Evolutionary conservation across 1,140 invertebrate genomes (phyloP).

Genomic region (Phortica variegata): DNA sequence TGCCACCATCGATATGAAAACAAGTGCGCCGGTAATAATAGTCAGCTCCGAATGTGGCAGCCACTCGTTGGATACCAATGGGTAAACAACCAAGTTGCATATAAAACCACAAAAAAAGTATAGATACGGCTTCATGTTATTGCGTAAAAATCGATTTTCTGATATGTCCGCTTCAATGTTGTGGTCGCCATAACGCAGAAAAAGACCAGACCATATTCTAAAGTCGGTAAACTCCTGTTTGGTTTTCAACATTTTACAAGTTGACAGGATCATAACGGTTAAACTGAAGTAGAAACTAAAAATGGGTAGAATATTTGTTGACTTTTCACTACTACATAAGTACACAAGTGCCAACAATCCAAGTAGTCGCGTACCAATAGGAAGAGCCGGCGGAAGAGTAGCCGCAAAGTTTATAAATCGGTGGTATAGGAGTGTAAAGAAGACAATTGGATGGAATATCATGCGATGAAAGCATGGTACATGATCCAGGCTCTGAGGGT

Average conservation of each 20-base stretch:
- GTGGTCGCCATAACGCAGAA: slow-evolving; percentile 69
- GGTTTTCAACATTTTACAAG: slow-evolving; percentile 75
- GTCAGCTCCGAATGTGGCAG: slow-evolving; percentile 81
- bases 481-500: slow-evolving; percentile 65
- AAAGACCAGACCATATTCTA: slow-evolving; percentile 76
- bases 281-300: slow-evolving; percentile 65
- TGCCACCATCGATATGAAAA: slow-evolving; percentile 72
- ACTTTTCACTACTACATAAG: slow-evolving; percentile 36
- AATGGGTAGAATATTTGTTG: slow-evolving; percentile 24
- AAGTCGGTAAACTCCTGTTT: slow-evolving; percentile 75
- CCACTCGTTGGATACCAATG: slow-evolving; percentile 73
- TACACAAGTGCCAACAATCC: slow-evolving; percentile 70
- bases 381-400: slow-evolving; percentile 62
- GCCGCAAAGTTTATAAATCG: slow-evolving; percentile 67
- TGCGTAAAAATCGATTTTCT: slow-evolving; percentile 77
- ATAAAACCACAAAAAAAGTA: slow-evolving; percentile 76
- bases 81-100: slow-evolving; percentile 74
- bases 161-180: slow-evolving; percentile 75
- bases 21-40: slow-evolving; percentile 70
- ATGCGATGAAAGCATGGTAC: slow-evolving; percentile 70
- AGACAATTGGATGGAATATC: slow-evolving; percentile 69
- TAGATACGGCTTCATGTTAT: slow-evolving; percentile 77
- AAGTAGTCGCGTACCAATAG: slow-evolving; percentile 66
- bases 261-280: slow-evolving; percentile 71
- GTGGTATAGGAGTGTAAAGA: slow-evolving; percentile 68